Conservation (phyloP, 92 coral and sea anemone genomes). For the Bergia puertoricense region DNA sequence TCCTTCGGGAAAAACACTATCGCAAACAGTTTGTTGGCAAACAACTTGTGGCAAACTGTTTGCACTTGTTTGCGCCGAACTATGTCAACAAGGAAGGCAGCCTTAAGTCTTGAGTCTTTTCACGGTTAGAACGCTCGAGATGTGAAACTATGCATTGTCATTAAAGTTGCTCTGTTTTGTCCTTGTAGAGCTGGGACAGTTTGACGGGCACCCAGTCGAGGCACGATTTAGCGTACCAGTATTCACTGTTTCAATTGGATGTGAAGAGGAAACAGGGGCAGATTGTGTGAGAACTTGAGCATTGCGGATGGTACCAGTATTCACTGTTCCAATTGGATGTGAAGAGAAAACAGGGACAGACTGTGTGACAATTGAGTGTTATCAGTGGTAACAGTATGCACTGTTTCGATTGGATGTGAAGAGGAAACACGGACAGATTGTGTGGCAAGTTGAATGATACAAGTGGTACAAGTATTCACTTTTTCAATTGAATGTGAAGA, state of each 20-base stretch:
- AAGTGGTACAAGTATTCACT: too few relatives aligned
- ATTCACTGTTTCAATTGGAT: conserved; percentile 25
- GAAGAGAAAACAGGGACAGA: not conserved
- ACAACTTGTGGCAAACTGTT: too few relatives aligned
- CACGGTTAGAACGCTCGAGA: not conserved
- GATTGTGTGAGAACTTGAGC: not conserved
- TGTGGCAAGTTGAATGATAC: too few relatives aligned
- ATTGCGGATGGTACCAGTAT: conserved; percentile 6
- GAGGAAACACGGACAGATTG: not conserved
- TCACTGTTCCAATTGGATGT: conserved; percentile 27
- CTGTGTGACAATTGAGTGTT: not conserved
- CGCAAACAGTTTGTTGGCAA: too few relatives aligned
- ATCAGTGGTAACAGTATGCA: conserved; percentile 16
- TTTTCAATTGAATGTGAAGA: too few relatives aligned
- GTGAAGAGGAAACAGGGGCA: conserved; percentile 3
- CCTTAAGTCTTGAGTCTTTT: too few relatives aligned
- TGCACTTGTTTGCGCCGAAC: too few relatives aligned
- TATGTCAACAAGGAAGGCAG: not conserved
- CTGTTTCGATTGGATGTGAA: conserved; percentile 24
- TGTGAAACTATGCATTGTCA: not conserved
- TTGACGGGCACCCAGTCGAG: conserved; percentile 13
- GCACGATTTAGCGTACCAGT: conserved; percentile 32
- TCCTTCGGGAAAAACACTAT: too few relatives aligned
- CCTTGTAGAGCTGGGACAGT: not conserved
- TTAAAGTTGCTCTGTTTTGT: not conserved